phyloP scores from a whole-genome alignment of 2,797 vertebrate genomes.

The Sebastes wilsoni region DNA sequence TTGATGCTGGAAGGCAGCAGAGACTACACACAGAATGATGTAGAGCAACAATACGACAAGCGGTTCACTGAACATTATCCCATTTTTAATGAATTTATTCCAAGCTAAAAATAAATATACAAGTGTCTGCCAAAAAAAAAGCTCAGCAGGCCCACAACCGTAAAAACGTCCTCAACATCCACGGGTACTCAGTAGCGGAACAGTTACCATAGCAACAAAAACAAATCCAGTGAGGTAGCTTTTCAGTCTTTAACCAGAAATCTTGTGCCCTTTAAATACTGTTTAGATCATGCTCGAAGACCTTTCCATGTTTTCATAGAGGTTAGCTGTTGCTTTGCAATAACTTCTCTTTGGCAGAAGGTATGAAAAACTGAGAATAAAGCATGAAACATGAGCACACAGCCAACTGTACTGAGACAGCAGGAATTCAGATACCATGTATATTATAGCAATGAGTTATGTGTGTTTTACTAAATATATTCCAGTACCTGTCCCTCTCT shows the following conservation, averaged over 20 bases:
- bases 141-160: slow-evolving; percentile 23
- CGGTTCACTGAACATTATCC: not conserved
- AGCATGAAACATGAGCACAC: not conserved
- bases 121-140: slow-evolving; percentile 29
- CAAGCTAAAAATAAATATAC: slow-evolving; percentile 5
- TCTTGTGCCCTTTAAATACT: slow-evolving; percentile 15
- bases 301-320: not conserved
- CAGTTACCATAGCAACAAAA: slow-evolving; percentile 66
- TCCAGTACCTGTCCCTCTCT: not conserved
- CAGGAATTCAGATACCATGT: not conserved
- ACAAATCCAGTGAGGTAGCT: slow-evolving; percentile 37
- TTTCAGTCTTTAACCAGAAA: slow-evolving; percentile 33
- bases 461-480: not conserved
- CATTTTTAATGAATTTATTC: slow-evolving; percentile 8
- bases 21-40: not conserved
- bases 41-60: not conserved
- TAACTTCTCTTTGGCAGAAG: not conserved
- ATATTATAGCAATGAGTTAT: not conserved
- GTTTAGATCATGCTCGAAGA: not conserved
- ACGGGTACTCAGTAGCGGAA: slow-evolving; percentile 33
- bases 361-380: not conserved
- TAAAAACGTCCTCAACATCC: slow-evolving; percentile 34
- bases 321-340: not conserved
- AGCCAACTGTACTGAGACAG: not conserved
- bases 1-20: not conserved